A percentile compares a stretch with the other conserved stretches of the same genome.
Conservation (phyloP, 1,140 invertebrate genomes). For the Tyrophagus putrescentiae region DNA sequence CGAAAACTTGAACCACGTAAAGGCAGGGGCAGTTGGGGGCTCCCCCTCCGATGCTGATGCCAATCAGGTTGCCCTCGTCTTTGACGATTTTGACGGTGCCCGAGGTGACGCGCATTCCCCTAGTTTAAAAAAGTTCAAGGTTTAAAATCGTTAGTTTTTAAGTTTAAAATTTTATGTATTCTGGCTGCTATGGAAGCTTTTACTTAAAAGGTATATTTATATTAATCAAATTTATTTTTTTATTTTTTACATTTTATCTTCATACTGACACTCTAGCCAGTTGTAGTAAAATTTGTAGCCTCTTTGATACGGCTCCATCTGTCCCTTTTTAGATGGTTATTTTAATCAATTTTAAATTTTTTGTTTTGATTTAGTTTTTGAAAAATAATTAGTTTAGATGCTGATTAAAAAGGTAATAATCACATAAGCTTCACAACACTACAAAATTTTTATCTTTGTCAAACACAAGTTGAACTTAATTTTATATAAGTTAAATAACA, state of each 20-base stretch:
- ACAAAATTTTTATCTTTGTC: not conserved
- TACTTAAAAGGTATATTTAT: not conserved
- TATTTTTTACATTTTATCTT: conserved; percentile 25
- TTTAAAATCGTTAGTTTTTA: no score
- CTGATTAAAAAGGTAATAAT: not conserved
- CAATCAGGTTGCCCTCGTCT: conserved; percentile 86
- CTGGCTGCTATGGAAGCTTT: not conserved
- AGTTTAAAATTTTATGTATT: not conserved
- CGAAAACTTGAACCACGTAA: conserved; percentile 88
- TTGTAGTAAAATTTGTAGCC: not conserved
- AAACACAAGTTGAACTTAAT: not conserved
- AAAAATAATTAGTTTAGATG: not conserved
- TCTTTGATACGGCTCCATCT: not conserved
- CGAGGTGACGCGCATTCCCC: conserved; percentile 95
- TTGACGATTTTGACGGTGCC: conserved; percentile 76
- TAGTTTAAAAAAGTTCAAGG: conserved; percentile 36
- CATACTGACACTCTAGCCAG: conserved; percentile 14
- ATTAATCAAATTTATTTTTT: not conserved
- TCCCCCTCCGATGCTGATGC: conserved; percentile 93
- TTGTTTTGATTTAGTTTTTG: no score
- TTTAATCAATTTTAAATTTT: not conserved
- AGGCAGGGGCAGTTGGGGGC: conserved; percentile 88
- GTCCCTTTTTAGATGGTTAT: conserved; percentile 3
- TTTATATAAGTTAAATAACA: not conserved
- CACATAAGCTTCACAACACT: not conserved